These are phyloP conservation scores for Columba janthina DNA, from an alignment of 2,113 vertebrate species.

Conservation along the genomic window DNA sequence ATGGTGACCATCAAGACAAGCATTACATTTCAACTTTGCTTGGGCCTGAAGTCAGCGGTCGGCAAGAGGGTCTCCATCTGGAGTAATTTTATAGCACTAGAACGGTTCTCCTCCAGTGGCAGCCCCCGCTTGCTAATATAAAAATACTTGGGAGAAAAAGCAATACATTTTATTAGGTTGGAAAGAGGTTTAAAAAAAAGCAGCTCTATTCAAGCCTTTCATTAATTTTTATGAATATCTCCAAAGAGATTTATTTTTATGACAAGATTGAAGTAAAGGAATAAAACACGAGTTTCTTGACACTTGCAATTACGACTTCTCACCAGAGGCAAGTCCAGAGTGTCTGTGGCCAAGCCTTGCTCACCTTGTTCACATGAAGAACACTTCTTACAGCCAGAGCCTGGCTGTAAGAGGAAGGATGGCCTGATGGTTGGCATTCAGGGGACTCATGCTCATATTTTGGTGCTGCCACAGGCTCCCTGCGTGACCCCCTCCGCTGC, in stretches of 20 bases:
- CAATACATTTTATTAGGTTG: conserved; percentile 49
- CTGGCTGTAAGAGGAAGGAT: not conserved
- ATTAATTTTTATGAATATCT: conserved; percentile 53
- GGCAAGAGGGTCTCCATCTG: conserved; percentile 24
- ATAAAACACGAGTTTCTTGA: conserved; percentile 22
- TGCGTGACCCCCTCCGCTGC: not conserved
- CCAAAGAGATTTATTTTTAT: conserved; percentile 50
- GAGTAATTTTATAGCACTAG: conserved; percentile 27
- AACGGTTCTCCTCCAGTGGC: conserved; percentile 1
- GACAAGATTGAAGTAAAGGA: not conserved
- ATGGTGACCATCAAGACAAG: conserved; percentile 25
- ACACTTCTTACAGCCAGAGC: not conserved
- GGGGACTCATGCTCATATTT: not conserved
- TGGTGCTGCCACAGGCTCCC: not conserved
- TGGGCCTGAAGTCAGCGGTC: not conserved
- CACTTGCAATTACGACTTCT: not conserved
- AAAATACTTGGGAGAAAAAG: conserved; percentile 58
- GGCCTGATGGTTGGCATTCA: not conserved
- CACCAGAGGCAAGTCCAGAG: not conserved
- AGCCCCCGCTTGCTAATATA: conserved; percentile 12
- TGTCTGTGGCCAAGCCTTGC: not conserved
- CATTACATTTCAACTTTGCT: not conserved
- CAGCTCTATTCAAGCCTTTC: not conserved
- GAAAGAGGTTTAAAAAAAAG: not conserved
- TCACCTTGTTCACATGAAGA: not conserved